Base-by-base conservation (phyloP, 2,888 invertebrate species). In the Pantelozetes paolii region DNA sequence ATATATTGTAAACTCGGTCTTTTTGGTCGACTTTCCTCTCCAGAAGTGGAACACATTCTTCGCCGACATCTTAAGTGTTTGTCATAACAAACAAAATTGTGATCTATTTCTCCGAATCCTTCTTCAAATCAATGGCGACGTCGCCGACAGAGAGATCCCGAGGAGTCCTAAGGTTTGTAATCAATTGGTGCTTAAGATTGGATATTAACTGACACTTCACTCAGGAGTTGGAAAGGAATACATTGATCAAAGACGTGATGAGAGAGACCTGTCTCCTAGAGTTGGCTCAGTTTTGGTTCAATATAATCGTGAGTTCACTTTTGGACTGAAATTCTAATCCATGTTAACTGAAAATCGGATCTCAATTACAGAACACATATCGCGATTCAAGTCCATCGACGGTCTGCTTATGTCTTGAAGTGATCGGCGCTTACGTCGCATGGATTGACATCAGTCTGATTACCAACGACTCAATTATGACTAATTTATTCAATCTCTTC, bases 361-460 rank as follows among this genome's bases (percentile, higher is more conserved):
- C 13, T 40, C 2, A n/a, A n/a, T 71, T 40, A 6, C 28, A 74
- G 71, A 74, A 74, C n/a, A 81, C 81, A 26, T 84, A 83, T 79
- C 82, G 83, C 75, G 79, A 76, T 32, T 78, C 79, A 28, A 78
- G 83, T 70, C 80, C 84, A 18, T 82, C 83, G 72, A 76, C 84
- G 70, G 79, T 80, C 6, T 79, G 82, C 75, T 80, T 82, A 71
- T 85, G 85, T 76, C 80, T 86, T 72, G 83, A 85, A 45, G 84
- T 84, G 13, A 83, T 86, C 71, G 86, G 86, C 1, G 82, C 83
- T 28, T 87, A 84, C 79, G 82, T 86, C 18, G 84, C 85, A 1
- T 87, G 87, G 87, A 86, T 87, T 73, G 86, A 87, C 79, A 84
- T 86, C 71, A 82, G 82, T 64, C 81, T 86, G 42, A 84, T 87